Conservation (phyloP, 2,113 vertebrate genomes). For the Sclerurus mexicanus region DNA sequence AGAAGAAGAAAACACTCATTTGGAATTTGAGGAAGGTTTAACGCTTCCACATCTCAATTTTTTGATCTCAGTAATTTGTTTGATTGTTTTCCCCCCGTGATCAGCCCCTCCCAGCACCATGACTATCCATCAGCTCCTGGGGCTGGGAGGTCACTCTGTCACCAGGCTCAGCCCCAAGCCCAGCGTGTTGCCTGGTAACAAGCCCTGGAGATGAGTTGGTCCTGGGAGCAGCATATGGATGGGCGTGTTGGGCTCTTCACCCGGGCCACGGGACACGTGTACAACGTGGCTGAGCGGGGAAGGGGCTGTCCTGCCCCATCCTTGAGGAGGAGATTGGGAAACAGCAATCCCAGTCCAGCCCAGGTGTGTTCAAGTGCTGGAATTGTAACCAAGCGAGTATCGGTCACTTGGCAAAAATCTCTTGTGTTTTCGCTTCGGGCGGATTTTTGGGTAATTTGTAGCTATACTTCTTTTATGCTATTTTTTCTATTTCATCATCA, state of each 20-base stretch:
- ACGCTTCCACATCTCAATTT: not conserved
- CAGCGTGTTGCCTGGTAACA: conserved; percentile 27
- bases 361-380: not conserved
- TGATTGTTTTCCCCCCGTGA: not conserved
- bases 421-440: not conserved
- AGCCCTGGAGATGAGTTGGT: not conserved
- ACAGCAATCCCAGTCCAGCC: not conserved
- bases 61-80: not conserved
- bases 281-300: not conserved
- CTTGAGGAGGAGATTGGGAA: not conserved
- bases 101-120: not conserved
- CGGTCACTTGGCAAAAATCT: not conserved
- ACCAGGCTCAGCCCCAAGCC: not conserved
- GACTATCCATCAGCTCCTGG: not conserved
- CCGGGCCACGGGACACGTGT: conserved; percentile 14
- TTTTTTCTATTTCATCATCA: not conserved
- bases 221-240: not conserved
- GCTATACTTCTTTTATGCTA: not conserved
- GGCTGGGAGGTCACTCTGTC: not conserved
- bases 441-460: not conserved
- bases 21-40: not conserved
- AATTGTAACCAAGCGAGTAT: not conserved
- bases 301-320: not conserved
- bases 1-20: not conserved
- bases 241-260: conserved; percentile 1